phyloP scores from a whole-genome alignment of 2,113 vertebrate species.

The Leptodactylus fuscus region DNA sequence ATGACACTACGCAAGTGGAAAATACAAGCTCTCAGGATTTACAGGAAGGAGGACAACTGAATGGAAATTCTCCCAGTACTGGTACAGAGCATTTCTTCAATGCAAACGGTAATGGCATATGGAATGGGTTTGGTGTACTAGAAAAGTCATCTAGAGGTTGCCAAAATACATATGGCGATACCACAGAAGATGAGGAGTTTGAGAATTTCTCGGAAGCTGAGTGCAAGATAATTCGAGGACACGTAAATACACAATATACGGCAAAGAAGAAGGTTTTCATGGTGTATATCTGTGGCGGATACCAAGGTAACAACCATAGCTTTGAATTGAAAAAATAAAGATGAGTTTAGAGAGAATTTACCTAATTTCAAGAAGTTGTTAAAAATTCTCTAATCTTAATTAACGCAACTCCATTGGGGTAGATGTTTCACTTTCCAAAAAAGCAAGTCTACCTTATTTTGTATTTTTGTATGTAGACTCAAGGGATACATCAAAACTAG shows the following conservation, averaged over 20 bases:
- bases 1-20: not conserved
- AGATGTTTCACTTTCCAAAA: no score
- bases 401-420: not conserved
- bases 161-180: not conserved
- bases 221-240: constrained; percentile 54
- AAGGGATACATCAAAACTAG: no score
- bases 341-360: no score
- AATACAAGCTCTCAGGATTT: not conserved
- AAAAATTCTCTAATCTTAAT: not conserved
- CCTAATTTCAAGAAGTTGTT: not conserved
- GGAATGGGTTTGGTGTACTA: not conserved
- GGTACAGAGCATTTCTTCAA: not conserved
- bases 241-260: constrained; percentile 29
- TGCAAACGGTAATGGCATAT: not conserved
- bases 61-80: not conserved
- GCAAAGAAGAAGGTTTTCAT: constrained; percentile 67
- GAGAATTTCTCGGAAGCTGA: not conserved
- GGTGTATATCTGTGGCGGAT: constrained; percentile 73
- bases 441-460: no score
- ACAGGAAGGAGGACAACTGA: not conserved
- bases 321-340: no score
- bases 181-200: not conserved
- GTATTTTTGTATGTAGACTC: no score
- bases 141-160: not conserved
- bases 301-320: constrained; percentile 71